A percentile compares a stretch with the other conserved stretches of the same genome.
Conservation (phyloP, 1,140 invertebrate genomes). For the Sitophilus oryzae region DNA sequence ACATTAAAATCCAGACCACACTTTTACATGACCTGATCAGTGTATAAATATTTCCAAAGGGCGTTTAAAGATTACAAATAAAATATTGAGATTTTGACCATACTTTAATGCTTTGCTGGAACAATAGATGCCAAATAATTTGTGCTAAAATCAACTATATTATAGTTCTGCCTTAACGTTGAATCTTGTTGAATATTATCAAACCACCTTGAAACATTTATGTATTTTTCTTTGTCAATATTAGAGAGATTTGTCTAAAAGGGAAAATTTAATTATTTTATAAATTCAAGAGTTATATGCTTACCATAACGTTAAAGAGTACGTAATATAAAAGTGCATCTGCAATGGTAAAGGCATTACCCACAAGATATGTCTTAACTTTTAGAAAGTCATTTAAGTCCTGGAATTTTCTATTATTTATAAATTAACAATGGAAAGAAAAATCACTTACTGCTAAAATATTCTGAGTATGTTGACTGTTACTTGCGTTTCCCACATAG, state of each 20-base stretch:
- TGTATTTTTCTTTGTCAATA: slow-evolving; percentile 54
- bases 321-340: slow-evolving; percentile 55
- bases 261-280: slow-evolving; percentile 22
- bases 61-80: not conserved
- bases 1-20: no score
- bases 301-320: slow-evolving; percentile 51
- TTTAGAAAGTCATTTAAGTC: slow-evolving; percentile 39
- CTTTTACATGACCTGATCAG: no score
- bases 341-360: slow-evolving; percentile 52
- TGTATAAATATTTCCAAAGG: no score
- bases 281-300: slow-evolving; percentile 14
- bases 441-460: slow-evolving; percentile 29
- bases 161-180: slow-evolving; percentile 50
- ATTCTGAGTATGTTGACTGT: slow-evolving; percentile 20
- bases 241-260: slow-evolving; percentile 48
- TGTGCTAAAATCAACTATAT: slow-evolving; percentile 53
- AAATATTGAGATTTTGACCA: slow-evolving; percentile 3
- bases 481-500: slow-evolving; percentile 24
- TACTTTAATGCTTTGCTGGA: slow-evolving; percentile 43
- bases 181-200: slow-evolving; percentile 58
- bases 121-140: slow-evolving; percentile 48
- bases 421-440: not conserved
- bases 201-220: slow-evolving; percentile 63
- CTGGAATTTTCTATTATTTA: slow-evolving; percentile 8
- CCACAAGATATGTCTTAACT: slow-evolving; percentile 51